phyloP scores from a whole-genome alignment of 2,797 vertebrate species.

The Oreochromis grahami region DNA sequence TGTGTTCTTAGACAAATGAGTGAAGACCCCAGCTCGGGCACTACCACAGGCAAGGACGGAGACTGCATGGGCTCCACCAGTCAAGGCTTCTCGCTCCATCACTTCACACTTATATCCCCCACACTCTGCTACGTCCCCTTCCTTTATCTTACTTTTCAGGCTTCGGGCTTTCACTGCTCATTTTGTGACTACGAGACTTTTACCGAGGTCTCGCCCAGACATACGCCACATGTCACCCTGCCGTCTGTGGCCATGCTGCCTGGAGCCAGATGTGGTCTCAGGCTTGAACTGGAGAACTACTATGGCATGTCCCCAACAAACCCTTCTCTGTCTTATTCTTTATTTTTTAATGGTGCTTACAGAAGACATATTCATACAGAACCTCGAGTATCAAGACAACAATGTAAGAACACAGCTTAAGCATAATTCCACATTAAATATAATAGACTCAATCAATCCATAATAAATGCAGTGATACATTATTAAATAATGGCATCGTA shows the following conservation, averaged over 20 bases:
- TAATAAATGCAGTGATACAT: not conserved
- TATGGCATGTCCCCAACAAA: constrained; percentile 45
- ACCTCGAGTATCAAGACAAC: not conserved
- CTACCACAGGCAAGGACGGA: constrained; percentile 77
- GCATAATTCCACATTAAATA: not conserved
- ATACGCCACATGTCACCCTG: constrained; percentile 72
- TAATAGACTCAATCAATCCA: not conserved
- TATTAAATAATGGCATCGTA: not conserved
- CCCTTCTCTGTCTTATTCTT: constrained; percentile 19
- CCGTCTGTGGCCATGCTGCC: constrained; percentile 52
- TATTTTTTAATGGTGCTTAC: not conserved
- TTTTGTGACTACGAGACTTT: constrained; percentile 71
- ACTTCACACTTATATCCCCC: constrained; percentile 62
- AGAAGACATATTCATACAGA: not conserved
- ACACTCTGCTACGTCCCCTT: constrained; percentile 12
- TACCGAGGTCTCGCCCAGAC: constrained; percentile 71
- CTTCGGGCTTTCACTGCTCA: constrained; percentile 60
- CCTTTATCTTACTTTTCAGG: constrained; percentile 34
- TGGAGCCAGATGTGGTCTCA: constrained; percentile 53
- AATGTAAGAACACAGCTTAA: not conserved
- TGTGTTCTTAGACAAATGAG: constrained; percentile 56
- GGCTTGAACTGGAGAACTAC: constrained; percentile 38
- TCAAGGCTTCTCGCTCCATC: constrained; percentile 64
- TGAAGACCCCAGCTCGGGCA: constrained; percentile 55
- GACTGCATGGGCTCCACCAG: constrained; percentile 48